These are phyloP conservation scores for Brachyhypopomus occidentalis DNA, from an alignment of 2,113 vertebrate species.

Conservation along the genomic window DNA sequence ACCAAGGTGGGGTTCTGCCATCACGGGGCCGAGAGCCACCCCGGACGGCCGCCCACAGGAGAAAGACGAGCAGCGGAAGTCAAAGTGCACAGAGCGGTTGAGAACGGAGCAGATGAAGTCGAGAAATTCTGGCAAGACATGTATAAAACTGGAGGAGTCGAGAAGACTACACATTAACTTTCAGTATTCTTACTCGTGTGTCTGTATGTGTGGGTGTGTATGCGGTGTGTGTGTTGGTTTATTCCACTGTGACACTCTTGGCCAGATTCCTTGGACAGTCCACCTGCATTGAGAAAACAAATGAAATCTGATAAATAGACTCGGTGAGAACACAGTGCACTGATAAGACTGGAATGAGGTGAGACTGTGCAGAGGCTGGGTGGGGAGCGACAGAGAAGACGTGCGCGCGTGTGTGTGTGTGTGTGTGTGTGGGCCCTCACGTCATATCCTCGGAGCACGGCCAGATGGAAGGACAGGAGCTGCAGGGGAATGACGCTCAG, in stretches of 20 bases:
- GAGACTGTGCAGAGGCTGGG: no score
- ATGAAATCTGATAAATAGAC: not conserved
- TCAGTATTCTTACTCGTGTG: conserved; percentile 25
- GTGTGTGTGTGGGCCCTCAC: conserved; percentile 76
- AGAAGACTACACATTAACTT: conserved; percentile 28
- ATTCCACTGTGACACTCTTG: conserved; percentile 97
- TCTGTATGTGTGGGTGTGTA: conserved; percentile 41
- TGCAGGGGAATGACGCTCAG: conserved; percentile 96
- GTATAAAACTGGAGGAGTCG: conserved; percentile 21
- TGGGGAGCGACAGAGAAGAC: not conserved
- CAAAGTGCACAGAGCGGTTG: conserved; percentile 5
- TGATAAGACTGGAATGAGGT: not conserved
- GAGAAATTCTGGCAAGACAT: conserved; percentile 39
- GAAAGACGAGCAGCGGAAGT: conserved; percentile 30
- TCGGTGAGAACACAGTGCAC: not conserved
- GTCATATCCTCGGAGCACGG: conserved; percentile 91
- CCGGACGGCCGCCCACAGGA: conserved; percentile 58
- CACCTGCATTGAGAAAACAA: conserved; percentile 77
- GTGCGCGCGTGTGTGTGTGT: no score
- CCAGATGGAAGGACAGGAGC: conserved; percentile 95
- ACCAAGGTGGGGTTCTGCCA: not conserved
- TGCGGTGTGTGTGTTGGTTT: conserved; percentile 57
- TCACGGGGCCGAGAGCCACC: conserved; percentile 16
- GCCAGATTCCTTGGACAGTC: conserved; percentile 98
- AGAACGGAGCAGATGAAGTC: conserved; percentile 14